Evolutionary conservation across 2,888 invertebrate genomes (phyloP).

Genomic region (Scaptomyza polygonia): DNA sequence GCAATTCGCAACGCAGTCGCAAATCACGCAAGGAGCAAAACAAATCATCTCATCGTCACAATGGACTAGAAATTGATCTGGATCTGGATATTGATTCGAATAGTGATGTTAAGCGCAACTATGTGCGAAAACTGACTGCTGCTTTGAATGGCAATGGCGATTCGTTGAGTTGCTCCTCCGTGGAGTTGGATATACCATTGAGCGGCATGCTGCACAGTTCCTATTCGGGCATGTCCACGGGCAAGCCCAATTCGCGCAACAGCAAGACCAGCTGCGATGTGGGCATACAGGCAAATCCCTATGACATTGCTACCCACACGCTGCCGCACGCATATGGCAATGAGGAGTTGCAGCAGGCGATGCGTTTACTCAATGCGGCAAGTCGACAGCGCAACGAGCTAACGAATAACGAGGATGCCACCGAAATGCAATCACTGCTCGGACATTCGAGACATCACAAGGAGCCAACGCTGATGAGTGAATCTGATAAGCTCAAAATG

Average conservation of each 20-base stretch:
- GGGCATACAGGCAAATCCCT: slow-evolving; percentile 86
- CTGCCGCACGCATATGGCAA: slow-evolving; percentile 73
- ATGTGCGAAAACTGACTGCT: slow-evolving; percentile 60
- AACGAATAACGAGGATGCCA: slow-evolving; percentile 55
- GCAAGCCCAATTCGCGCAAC: slow-evolving; percentile 85
- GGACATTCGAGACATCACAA: slow-evolving; percentile 61
- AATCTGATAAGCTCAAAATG: slow-evolving; percentile 84
- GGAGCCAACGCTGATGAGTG: slow-evolving; percentile 81
- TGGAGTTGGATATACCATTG: slow-evolving; percentile 84
- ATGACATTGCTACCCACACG: slow-evolving; percentile 85
- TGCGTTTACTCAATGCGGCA: slow-evolving; percentile 78
- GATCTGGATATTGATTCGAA: slow-evolving; percentile 47
- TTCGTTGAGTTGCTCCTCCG: slow-evolving; percentile 83
- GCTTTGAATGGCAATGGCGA: slow-evolving; percentile 54
- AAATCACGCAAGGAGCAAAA: slow-evolving; percentile 63
- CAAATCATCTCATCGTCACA: slow-evolving; percentile 35
- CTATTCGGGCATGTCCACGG: slow-evolving; percentile 85
- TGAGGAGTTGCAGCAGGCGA: slow-evolving; percentile 76
- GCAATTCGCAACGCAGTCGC: slow-evolving; percentile 82
- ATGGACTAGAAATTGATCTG: slow-evolving; percentile 24
- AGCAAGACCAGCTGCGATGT: slow-evolving; percentile 86
- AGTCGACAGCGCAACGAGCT: slow-evolving; percentile 73
- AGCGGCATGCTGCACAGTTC: slow-evolving; percentile 82
- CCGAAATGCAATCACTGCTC: slow-evolving; percentile 81
- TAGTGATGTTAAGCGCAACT: slow-evolving; percentile 75